phyloP scores from a whole-genome alignment of 53 echinoderm and acorn worm genomes.

The Crossaster papposus region DNA sequence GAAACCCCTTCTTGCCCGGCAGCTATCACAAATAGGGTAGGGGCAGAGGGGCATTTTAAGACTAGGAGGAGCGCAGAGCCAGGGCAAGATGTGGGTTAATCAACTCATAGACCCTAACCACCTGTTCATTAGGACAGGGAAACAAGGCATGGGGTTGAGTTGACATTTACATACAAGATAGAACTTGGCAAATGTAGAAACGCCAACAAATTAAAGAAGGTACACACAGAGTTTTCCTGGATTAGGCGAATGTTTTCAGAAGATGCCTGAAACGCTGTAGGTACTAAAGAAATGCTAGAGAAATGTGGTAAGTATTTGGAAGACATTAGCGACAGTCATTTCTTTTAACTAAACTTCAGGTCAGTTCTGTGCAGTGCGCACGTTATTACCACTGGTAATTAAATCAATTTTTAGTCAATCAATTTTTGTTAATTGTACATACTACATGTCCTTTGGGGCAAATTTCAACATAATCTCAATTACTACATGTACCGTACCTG shows the following conservation, averaged over 20 bases:
- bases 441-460: not conserved
- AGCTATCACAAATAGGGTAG: not conserved
- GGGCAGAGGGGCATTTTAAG: not conserved
- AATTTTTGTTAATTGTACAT: too few relatives aligned
- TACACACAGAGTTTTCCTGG: not conserved
- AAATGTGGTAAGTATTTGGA: too few relatives aligned
- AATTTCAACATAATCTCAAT: not conserved
- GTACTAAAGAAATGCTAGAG: too few relatives aligned
- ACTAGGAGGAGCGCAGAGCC: not conserved
- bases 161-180: not conserved
- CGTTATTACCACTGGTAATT: too few relatives aligned
- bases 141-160: not conserved
- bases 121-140: slow-evolving; percentile 5
- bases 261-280: too few relatives aligned
- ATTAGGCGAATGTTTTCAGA: not conserved
- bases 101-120: not conserved
- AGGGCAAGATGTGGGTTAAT: slow-evolving; percentile 19
- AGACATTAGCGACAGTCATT: too few relatives aligned
- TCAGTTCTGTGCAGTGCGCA: too few relatives aligned
- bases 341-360: too few relatives aligned
- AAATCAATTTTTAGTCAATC: too few relatives aligned
- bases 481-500: not conserved
- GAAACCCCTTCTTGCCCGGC: not conserved
- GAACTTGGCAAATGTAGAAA: not conserved
- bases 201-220: not conserved